Evolutionary conservation across 2,888 invertebrate genomes (phyloP).

Genomic region (Leptinotarsa haldemani): DNA sequence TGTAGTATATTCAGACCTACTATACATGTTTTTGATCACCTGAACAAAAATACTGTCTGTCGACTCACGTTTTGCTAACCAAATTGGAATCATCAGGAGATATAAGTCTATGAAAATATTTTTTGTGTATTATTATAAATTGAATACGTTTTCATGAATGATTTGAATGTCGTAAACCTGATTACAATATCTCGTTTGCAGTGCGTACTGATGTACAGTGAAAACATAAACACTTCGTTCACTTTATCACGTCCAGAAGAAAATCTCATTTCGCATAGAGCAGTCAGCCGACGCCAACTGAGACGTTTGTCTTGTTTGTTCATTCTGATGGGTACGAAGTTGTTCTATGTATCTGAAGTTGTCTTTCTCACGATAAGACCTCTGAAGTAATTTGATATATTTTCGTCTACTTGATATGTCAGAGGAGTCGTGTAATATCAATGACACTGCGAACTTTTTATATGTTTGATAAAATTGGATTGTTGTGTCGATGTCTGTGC

Average conservation of each 20-base stretch:
- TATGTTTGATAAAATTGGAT: too few relatives aligned
- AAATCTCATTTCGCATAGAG: background rate
- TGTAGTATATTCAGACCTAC: too few relatives aligned
- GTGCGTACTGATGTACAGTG: background rate
- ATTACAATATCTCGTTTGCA: background rate
- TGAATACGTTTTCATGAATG: too few relatives aligned
- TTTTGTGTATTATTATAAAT: too few relatives aligned
- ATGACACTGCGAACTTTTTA: too few relatives aligned
- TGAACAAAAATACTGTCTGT: too few relatives aligned
- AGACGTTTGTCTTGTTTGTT: constrained; percentile 12
- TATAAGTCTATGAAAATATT: too few relatives aligned
- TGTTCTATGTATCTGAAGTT: background rate
- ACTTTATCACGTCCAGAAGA: background rate
- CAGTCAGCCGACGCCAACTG: background rate
- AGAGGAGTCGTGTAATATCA: background rate
- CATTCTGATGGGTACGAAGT: background rate
- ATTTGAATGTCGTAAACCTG: background rate
- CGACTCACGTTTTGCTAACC: too few relatives aligned
- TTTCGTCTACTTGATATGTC: background rate
- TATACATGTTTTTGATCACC: too few relatives aligned
- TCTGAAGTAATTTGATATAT: background rate
- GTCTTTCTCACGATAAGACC: background rate
- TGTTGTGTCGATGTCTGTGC: too few relatives aligned
- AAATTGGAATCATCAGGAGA: too few relatives aligned
- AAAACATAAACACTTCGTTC: background rate